Conservation (phyloP, 2,888 invertebrate genomes). For the Sarcophaga variegata region DNA sequence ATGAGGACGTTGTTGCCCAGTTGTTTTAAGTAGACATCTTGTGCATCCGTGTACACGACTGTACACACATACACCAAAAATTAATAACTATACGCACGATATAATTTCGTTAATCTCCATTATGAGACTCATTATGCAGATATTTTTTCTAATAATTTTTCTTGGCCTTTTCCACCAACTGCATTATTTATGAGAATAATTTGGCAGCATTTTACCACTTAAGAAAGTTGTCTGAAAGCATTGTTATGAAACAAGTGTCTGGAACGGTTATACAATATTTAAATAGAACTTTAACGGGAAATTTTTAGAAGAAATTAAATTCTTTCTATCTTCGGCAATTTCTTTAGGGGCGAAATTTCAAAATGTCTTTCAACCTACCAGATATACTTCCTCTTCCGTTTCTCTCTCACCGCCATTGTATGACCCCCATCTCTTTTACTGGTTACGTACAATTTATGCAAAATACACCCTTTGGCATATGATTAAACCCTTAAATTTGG, state of each 20-base stretch:
- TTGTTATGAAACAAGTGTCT: slow-evolving; percentile 36
- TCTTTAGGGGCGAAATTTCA: neutral
- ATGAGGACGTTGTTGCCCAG: neutral
- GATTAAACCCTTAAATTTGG: slow-evolving; percentile 57
- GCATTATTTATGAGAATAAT: slow-evolving; percentile 72
- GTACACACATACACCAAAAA: neutral
- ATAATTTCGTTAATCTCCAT: slow-evolving; percentile 71
- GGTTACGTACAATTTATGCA: slow-evolving; percentile 52
- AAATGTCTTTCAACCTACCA: slow-evolving; percentile 47
- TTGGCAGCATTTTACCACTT: slow-evolving; percentile 70
- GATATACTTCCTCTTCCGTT: neutral
- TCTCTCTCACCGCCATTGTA: neutral
- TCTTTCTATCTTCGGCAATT: neutral
- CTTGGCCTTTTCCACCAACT: slow-evolving; percentile 6
- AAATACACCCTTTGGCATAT: slow-evolving; percentile 51
- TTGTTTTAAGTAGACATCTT: neutral
- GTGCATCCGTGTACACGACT: neutral
- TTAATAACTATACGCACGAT: slow-evolving; percentile 12
- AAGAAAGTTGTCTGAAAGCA: slow-evolving; percentile 8
- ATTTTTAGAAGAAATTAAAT: slow-evolving; percentile 3
- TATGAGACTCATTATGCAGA: slow-evolving; percentile 72
- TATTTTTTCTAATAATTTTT: slow-evolving; percentile 22
- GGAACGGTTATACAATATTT: slow-evolving; percentile 17
- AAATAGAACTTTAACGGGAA: neutral
- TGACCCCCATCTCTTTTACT: neutral